Base-by-base conservation (phyloP, 1,140 invertebrate species). In the Subanguina moxae region DNA sequence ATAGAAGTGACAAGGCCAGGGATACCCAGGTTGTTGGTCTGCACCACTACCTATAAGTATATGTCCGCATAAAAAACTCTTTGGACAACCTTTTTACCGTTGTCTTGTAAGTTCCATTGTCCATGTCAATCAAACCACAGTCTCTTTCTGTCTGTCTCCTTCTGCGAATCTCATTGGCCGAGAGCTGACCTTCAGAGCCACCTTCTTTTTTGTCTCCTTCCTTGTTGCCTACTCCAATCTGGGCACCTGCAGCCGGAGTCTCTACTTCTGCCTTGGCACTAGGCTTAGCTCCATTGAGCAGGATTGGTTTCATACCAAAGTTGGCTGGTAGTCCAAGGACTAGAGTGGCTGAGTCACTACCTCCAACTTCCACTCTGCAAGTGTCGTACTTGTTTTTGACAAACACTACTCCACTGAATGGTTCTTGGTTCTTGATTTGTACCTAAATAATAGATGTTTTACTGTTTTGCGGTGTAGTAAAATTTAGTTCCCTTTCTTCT, bases 361-460 rank as follows among this genome's bases (percentile, higher is more conserved):
- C 68, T 28, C 70, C 69, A 32, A 71, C 77, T 62, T 82, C 80
- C 59, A 83, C 77, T 57, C 80, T 81, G 65, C 80, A 82, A 45
- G 77, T 80, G 62, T 82, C 80, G 57, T 82, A 82, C 62, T 83
- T 82, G 57, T 83, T 82, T 71, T 83, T 82, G 30, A 83, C 80
- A 62, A 82, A 82, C 27, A 82, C 74, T 15, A 82, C 82, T 56
- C 80, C 80, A 46, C 72, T 70, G 76, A 82, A 82, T 46, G 72
- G 65, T 28, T 80, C 66, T 30, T 65, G 42, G 52, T 82, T 80
- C 52, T 82, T 83, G 25, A 82, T 68, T 57, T 78, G 27, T 25
- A 65, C 17, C 32, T 38, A 11, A 38, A 38, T 5, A 5, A 3
- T 38, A 5, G 32, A 52, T 3, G 17, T 52, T 52, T 7, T 8